Base-by-base conservation (phyloP, 2,888 invertebrate species). In the Unio delphinus region DNA sequence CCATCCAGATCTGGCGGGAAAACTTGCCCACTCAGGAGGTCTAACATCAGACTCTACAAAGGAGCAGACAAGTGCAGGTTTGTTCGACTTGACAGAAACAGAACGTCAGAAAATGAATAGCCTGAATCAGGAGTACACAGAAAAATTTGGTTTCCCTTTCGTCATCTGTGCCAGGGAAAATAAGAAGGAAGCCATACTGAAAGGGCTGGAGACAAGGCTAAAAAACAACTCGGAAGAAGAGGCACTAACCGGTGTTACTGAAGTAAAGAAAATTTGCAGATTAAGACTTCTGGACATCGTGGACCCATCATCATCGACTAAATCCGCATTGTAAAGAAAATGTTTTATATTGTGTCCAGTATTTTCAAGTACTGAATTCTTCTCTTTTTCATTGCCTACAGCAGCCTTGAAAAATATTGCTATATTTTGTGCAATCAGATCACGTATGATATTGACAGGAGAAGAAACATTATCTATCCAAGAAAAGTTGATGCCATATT, bases 71-170 rank as follows among this genome's bases (percentile, higher is more conserved):
- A 68, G 68, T 55, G 83, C 81, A 0, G 84, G 83, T 8, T 75
- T 85, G 0, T 65, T 72, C 28, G 58, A 30, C 1, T 54, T 85
- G 61, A 76, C 80, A 3, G 68, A 65, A 4, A 73, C 73, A 17
- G 83, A 83, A 68, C 62, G 64, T 56, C 23, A 64, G 7, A 67
- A 59, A 55, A 74, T 85, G 73, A 57, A 72, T 7, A 30, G 59
- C n/a, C 55, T 75, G 11, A 84, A 85, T 67, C 54, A 67, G 11
- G 57, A 66, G 58, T 85, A 85, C 64, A 80, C 68, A 61, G 57
- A 72, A 0, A 83, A 80, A 64, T 85, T 84, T 78, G 78, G 77
- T 15, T 83, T 85, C 64, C 85, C 85, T 0, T 85, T 85, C 72
- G 82, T 85, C 26, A 80, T 83, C 15, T 83, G 83, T 72, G 83